phyloP scores from a whole-genome alignment of 2,797 vertebrate genomes.

The Ctenosaura bakeri region DNA sequence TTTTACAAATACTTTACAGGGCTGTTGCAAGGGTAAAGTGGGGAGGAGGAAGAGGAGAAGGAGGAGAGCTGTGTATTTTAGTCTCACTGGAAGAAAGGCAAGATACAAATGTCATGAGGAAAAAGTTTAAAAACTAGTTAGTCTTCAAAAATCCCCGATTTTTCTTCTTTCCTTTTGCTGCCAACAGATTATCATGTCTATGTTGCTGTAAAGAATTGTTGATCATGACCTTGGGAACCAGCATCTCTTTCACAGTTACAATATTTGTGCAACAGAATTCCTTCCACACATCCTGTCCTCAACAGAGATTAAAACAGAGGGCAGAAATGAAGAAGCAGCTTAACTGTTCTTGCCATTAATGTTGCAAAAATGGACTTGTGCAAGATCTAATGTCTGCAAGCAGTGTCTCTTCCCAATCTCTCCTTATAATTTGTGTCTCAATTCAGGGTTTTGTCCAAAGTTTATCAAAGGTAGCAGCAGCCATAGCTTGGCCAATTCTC shows the following conservation, averaged over 20 bases:
- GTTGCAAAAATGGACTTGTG: not conserved
- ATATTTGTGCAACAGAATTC: not conserved
- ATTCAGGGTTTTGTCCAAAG: not conserved
- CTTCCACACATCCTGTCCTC: not conserved
- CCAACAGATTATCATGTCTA: too few relatives aligned
- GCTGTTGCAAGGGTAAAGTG: too few relatives aligned
- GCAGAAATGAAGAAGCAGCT: slow-evolving; percentile 1
- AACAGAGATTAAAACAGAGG: not conserved
- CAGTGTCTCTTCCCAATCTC: not conserved
- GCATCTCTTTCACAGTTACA: not conserved
- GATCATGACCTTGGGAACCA: not conserved
- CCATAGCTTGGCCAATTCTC: not conserved
- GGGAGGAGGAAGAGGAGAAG: too few relatives aligned
- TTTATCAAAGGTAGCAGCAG: not conserved
- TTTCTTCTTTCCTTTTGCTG: too few relatives aligned
- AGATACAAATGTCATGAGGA: too few relatives aligned
- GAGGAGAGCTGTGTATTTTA: too few relatives aligned
- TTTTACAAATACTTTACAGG: too few relatives aligned
- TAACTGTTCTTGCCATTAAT: not conserved
- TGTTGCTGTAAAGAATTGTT: too few relatives aligned
- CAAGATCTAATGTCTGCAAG: not conserved
- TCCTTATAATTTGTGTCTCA: not conserved
- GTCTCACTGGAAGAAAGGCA: too few relatives aligned
- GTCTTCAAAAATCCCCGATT: too few relatives aligned
- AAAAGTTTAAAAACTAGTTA: too few relatives aligned